These are phyloP conservation scores for Cynopterus brachyotis DNA, from an alignment of 2,113 vertebrate genomes.

Conservation along the genomic window DNA sequence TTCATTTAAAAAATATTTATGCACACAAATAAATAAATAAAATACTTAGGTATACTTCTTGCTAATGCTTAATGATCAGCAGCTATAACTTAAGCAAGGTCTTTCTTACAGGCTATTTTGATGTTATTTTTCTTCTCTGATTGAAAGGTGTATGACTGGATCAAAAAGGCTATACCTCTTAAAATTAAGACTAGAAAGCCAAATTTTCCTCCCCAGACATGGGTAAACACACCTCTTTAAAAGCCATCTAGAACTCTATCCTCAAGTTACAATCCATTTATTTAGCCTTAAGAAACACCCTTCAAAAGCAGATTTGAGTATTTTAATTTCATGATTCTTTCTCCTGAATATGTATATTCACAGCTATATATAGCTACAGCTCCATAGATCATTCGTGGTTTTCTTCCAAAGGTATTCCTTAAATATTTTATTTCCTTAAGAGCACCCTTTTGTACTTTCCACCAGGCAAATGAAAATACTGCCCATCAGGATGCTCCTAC, in stretches of 20 bases:
- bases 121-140: neutral
- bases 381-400: neutral
- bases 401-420: neutral
- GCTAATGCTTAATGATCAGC: neutral
- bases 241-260: neutral
- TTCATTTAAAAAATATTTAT: neutral
- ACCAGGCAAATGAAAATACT: neutral
- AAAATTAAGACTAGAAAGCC: neutral
- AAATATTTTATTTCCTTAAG: neutral
- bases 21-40: neutral
- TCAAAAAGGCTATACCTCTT: neutral
- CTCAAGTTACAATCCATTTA: neutral
- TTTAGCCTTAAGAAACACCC: neutral
- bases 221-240: neutral
- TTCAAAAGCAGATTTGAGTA: neutral
- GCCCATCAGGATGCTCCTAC: too few relatives aligned
- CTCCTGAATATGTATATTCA: neutral
- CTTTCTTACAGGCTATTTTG: neutral
- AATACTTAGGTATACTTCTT: neutral
- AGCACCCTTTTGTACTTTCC: neutral
- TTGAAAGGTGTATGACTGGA: neutral
- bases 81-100: neutral
- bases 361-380: conserved; percentile 2
- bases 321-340: conserved; percentile 48
- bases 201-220: neutral